Percentiles rank a stretch among this genome's conserved stretches.
These are phyloP conservation scores for Papilio gigon DNA, from an alignment of 2,888 invertebrate genomes.

Conservation along the genomic window DNA sequence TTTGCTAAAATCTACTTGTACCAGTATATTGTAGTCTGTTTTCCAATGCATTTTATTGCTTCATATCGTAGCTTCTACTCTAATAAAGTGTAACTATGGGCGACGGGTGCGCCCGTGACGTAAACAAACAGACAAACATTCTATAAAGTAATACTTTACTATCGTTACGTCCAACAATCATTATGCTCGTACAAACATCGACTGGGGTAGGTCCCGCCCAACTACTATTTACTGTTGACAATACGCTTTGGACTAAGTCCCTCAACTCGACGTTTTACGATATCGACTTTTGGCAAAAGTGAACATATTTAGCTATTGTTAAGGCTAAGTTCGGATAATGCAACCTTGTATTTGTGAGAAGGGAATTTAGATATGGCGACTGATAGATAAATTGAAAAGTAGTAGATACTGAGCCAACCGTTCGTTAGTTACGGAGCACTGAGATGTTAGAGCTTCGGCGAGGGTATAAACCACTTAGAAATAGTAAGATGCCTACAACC, in stretches of 20 bases:
- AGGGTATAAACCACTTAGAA: no score
- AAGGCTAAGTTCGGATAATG: neutral
- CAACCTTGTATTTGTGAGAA: no score
- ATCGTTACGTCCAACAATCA: slow-evolving; percentile 72
- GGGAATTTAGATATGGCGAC: no score
- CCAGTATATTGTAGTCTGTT: neutral
- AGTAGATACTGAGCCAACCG: no score
- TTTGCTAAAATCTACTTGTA: neutral
- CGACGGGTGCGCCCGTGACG: slow-evolving; percentile 73
- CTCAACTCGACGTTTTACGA: slow-evolving; percentile 40
- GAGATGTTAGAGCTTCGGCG: no score
- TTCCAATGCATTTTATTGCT: slow-evolving; percentile 10
- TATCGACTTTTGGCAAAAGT: neutral
- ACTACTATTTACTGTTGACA: slow-evolving; percentile 58
- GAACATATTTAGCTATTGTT: neutral
- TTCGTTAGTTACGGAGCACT: no score
- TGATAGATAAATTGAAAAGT: no score
- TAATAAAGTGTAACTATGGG: neutral
- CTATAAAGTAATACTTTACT: slow-evolving; percentile 79
- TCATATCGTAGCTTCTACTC: slow-evolving; percentile 3
- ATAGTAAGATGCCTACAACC: no score
- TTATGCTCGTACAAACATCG: slow-evolving; percentile 62
- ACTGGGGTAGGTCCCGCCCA: slow-evolving; percentile 53
- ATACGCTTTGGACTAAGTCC: slow-evolving; percentile 36
- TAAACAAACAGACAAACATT: slow-evolving; percentile 69